Conservation (phyloP, 2,113 vertebrate species). For the Vulpes ferrilata region DNA sequence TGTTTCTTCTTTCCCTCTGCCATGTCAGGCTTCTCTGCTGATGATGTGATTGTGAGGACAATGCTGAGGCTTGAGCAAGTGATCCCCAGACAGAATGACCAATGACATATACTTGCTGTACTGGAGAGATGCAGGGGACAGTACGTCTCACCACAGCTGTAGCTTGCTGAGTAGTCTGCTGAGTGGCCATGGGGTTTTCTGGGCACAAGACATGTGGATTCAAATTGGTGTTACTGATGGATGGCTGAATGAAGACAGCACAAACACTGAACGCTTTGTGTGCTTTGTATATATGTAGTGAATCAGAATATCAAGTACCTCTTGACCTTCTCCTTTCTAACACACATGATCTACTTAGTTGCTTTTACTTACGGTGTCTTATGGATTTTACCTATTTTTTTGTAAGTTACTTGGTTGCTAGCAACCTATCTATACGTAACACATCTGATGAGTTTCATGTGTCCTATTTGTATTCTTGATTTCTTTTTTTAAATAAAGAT, state of each 20-base stretch:
- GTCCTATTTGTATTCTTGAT: neutral
- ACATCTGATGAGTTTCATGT: neutral
- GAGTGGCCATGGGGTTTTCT: neutral
- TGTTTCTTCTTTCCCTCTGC: neutral
- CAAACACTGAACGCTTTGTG: neutral
- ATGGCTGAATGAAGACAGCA: neutral
- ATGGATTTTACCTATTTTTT: neutral
- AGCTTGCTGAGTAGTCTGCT: neutral
- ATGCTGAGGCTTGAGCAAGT: neutral
- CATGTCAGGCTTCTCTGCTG: neutral
- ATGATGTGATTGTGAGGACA: neutral
- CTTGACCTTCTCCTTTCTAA: neutral
- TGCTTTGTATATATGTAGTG: neutral
- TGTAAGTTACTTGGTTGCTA: neutral
- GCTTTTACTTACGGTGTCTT: neutral
- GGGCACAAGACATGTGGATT: neutral
- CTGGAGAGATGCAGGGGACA: neutral
- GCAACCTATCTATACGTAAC: neutral
- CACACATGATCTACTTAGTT: neutral
- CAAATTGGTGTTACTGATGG: neutral
- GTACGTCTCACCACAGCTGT: neutral
- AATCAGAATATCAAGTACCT: neutral
- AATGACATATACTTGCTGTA: neutral
- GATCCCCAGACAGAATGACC: neutral
- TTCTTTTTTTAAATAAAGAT: neutral